Conservation (phyloP, 1,140 invertebrate species). For the Zaprionus lachaisei region DNA sequence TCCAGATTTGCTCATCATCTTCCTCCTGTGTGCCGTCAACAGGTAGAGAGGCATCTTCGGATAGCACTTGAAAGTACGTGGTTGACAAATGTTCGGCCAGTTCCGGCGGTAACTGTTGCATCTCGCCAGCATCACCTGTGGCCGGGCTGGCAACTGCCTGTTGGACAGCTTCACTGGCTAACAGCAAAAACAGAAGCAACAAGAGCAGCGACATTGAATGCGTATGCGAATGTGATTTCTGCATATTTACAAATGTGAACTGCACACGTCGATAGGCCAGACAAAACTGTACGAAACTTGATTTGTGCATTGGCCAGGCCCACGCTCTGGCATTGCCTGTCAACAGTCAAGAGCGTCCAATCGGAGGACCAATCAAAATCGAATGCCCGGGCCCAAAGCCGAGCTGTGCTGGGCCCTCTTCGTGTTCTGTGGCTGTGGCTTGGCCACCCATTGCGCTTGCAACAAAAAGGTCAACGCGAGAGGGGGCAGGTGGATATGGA, state of each 20-base stretch:
- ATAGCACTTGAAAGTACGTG: neutral
- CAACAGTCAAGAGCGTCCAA: neutral
- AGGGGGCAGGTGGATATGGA: neutral
- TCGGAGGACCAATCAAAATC: slow-evolving; percentile 5
- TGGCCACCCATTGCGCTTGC: neutral
- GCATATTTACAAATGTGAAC: slow-evolving; percentile 3
- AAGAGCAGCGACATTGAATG: neutral
- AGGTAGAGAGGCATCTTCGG: neutral
- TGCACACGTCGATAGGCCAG: slow-evolving; percentile 9
- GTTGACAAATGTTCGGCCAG: neutral
- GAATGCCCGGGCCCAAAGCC: neutral
- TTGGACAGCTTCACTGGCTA: neutral
- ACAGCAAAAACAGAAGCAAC: neutral
- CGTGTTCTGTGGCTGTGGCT: neutral
- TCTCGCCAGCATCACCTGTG: neutral
- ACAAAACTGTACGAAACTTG: neutral
- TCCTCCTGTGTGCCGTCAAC: neutral
- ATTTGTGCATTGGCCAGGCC: slow-evolving; percentile 1
- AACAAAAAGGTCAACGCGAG: neutral
- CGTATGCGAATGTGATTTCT: neutral
- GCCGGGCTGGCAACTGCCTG: neutral
- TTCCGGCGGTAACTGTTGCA: neutral
- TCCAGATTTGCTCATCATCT: neutral
- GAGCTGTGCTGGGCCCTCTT: neutral
- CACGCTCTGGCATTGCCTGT: neutral